Conservation (phyloP, 2,888 invertebrate genomes). For the Julus scanicus region DNA sequence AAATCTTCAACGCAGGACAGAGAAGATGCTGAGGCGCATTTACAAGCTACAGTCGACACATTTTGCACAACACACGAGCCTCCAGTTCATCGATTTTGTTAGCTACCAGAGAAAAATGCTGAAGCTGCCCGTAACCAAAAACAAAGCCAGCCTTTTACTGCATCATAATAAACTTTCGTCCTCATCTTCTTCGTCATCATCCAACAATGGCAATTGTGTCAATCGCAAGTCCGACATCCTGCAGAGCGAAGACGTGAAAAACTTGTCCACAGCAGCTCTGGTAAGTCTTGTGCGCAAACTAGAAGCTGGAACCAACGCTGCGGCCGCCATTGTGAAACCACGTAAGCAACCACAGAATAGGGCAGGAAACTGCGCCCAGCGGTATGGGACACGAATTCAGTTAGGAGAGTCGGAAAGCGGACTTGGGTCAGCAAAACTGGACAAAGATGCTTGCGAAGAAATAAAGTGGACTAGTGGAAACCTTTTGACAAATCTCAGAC, state of each 20-base stretch:
- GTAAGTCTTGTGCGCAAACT: constrained; percentile 71
- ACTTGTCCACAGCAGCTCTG: constrained; percentile 70
- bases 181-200: constrained; percentile 49
- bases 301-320: constrained; percentile 68
- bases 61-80: constrained; percentile 80
- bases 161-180: constrained; percentile 49
- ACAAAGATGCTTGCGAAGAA: constrained; percentile 67
- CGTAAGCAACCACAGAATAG: constrained; percentile 48
- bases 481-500: constrained; percentile 77
- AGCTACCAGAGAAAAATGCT: constrained; percentile 74
- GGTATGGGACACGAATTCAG: constrained; percentile 42
- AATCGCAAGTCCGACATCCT: constrained; percentile 58
- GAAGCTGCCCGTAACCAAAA: constrained; percentile 60
- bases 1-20: constrained; percentile 75
- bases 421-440: constrained; percentile 60
- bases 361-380: not conserved
- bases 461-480: constrained; percentile 76
- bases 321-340: not conserved
- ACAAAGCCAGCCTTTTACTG: constrained; percentile 48
- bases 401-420: not conserved
- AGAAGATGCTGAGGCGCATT: constrained; percentile 78
- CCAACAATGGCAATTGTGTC: constrained; percentile 54
- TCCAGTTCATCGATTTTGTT: constrained; percentile 81
- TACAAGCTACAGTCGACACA: constrained; percentile 80
- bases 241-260: constrained; percentile 66